Base-by-base conservation (phyloP, 2,888 invertebrate species). In the Tachina grossa region DNA sequence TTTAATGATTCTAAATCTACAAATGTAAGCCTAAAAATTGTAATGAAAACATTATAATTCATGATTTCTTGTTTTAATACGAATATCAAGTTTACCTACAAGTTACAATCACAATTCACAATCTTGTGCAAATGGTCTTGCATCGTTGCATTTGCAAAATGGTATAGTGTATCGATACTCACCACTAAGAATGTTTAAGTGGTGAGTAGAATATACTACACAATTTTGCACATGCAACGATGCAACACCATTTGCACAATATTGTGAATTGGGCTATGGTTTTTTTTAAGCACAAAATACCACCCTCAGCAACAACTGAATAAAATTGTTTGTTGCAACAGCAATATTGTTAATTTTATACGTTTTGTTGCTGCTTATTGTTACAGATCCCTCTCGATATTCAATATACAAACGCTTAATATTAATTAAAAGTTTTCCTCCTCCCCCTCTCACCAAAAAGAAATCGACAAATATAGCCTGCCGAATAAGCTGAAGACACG, bases 401-500 rank as follows among this genome's bases (percentile, higher is more conserved):
- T 61, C 66, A 57, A 53, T 16, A 31, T 19, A 19, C 81, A 85
- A 51, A 81, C 63, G 76, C 76, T 72, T 66, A 76, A 76, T 68
- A 84, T 81, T 81, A 84, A 84, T 77, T 84, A 59, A 77, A 77
- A 81, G 66, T 74, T 77, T 77, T 11, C 31, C 11, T 68, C 16
- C 22, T 5, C 14, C 13, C 31, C 39, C 14, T 1, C 6, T 6
- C 6, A 31, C 31, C 5, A 6, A 31, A 43, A 14, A 9, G 10
- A 63, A 55, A 10, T 57, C 16, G 31, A 51, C 66, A 39, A 41
- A 61, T 61, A 14, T 14, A 31, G 41, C 49, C 49, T 49, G 31
- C 4, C 51, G 71, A 39, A 68, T 65, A 43, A 59, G 47, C 63
- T 14, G 41, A 53, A 63, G 57, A 59, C 9, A 61, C 31, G 51